A percentile compares a stretch with the other conserved stretches of the same genome.
Evolutionary conservation across 2,797 vertebrate species (phyloP).

Genomic region (Nannoperca australis): DNA sequence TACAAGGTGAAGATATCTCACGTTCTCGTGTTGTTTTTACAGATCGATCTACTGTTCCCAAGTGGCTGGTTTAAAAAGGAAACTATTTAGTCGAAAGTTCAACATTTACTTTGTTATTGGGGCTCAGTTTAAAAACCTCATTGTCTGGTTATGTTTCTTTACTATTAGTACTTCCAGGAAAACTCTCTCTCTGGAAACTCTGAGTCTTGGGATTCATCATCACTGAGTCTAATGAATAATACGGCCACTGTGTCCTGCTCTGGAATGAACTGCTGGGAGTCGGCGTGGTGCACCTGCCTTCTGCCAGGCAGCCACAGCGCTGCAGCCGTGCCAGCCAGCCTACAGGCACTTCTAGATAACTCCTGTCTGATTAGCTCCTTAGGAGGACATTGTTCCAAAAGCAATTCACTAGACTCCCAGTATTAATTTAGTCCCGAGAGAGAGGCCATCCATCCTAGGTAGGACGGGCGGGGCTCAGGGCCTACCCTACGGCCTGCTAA

Average conservation of each 20-base stretch:
- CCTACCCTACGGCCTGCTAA: conserved; percentile 80
- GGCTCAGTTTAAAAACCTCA: background rate
- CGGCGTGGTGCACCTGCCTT: conserved; percentile 73
- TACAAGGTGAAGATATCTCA: background rate
- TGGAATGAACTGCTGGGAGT: conserved; percentile 62
- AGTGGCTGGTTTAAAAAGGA: background rate
- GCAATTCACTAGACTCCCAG: conserved; percentile 85
- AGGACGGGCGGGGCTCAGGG: conserved; percentile 73
- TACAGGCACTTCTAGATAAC: conserved; percentile 81
- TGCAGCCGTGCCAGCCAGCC: conserved; percentile 71
- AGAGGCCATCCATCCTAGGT: conserved; percentile 84
- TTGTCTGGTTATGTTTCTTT: background rate
- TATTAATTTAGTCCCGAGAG: conserved; percentile 86
- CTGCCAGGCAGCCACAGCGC: conserved; percentile 71
- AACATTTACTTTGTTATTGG: background rate
- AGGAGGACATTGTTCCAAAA: conserved; percentile 86
- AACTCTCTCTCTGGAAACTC: conserved; percentile 26
- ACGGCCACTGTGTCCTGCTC: conserved; percentile 42
- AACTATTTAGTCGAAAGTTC: background rate
- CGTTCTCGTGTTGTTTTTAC: background rate
- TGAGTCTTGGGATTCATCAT: conserved; percentile 43
- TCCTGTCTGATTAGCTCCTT: conserved; percentile 86
- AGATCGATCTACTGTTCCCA: background rate
- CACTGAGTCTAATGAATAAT: conserved; percentile 49
- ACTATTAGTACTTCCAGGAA: background rate